Evolutionary conservation across 2,113 vertebrate species (phyloP).

Genomic region (Otocyon megalotis): DNA sequence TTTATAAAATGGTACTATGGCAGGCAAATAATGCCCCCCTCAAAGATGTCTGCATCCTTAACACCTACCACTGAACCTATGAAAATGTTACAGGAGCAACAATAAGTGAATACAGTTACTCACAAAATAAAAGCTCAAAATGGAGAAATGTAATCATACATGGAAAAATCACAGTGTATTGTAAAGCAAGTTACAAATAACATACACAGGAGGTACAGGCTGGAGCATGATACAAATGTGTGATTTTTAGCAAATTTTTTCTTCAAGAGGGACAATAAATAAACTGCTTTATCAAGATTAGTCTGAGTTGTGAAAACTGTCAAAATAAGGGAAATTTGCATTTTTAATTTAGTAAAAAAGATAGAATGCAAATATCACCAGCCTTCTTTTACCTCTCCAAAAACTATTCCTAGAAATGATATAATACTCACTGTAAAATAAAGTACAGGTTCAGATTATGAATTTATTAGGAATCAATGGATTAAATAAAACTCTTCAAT

Average conservation of each 20-base stretch:
- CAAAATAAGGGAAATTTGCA: background rate
- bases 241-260: background rate
- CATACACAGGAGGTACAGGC: background rate
- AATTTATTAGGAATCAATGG: background rate
- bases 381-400: background rate
- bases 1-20: background rate
- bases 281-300: background rate
- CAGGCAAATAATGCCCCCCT: background rate
- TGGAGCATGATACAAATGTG: background rate
- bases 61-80: background rate
- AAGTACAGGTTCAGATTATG: background rate
- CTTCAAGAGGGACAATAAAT: background rate
- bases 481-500: constrained; percentile 18
- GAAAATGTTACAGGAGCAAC: background rate
- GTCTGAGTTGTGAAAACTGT: background rate
- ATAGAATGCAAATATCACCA: background rate
- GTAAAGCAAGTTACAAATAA: background rate
- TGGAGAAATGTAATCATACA: background rate
- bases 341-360: background rate
- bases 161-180: background rate
- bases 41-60: background rate
- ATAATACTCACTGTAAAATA: constrained; percentile 17
- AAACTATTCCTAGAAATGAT: constrained; percentile 15
- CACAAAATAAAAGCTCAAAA: background rate
- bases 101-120: background rate